Percentiles rank a stretch among this genome's conserved stretches.
These are phyloP conservation scores for Falco concolor DNA, from an alignment of 2,797 vertebrate genomes.

Conservation along the genomic window DNA sequence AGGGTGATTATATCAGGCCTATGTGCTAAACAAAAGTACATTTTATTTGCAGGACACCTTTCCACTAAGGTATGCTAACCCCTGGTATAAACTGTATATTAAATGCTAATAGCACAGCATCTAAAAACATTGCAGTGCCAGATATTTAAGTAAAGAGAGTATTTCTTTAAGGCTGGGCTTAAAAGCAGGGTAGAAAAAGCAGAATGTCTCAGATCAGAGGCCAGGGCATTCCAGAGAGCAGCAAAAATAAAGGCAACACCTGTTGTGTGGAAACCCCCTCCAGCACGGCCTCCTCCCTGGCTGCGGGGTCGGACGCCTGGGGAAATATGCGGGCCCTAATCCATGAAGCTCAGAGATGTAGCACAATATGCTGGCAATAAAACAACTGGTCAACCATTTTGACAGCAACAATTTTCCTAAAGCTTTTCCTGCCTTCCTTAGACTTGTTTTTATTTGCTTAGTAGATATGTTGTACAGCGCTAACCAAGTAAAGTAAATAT, in stretches of 20 bases:
- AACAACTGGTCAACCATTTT: not conserved
- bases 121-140: not conserved
- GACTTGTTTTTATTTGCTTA: not conserved
- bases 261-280: not conserved
- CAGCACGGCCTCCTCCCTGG: not conserved
- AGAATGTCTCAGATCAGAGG: not conserved
- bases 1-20: not conserved
- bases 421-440: not conserved
- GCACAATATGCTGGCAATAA: not conserved
- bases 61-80: not conserved
- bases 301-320: fast-evolving
- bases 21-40: not conserved
- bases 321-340: not conserved
- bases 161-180: not conserved
- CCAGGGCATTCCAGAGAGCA: not conserved
- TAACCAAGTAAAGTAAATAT: not conserved
- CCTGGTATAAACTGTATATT: not conserved
- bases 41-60: not conserved
- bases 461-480: not conserved
- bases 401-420: not conserved
- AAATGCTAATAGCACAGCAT: not conserved
- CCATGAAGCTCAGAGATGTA: not conserved
- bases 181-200: not conserved
- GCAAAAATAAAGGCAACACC: not conserved
- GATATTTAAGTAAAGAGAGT: not conserved